Base-by-base conservation (phyloP, 2,888 invertebrate species). In the Urechis unicinctus region DNA sequence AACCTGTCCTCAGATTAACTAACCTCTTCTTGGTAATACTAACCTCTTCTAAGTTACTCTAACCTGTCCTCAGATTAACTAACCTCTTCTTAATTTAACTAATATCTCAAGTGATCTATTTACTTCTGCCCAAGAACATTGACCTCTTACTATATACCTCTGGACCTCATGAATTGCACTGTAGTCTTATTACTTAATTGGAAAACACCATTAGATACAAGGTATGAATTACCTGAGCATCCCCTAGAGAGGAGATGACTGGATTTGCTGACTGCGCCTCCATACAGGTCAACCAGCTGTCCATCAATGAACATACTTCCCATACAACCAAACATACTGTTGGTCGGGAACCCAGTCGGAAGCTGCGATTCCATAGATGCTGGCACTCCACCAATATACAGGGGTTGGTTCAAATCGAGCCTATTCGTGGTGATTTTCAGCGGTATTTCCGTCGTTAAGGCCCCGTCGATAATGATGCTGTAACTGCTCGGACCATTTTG, bases 251-350 rank as follows among this genome's bases (percentile, higher is more conserved):
- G 52, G 44, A 55, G 55, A 26, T 31, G 25, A 17, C 52, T 53
- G 17, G 53, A 2, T 36, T 36, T 48, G 2, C 24, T 26, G 22
- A 59, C 42, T 2, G 58, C 52, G n/a, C 64, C 59, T 28, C 59
- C 55, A 3, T 61, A 44, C n/a, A 75, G 60, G 53, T 73, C 65
- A 2, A 66, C 66, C 5, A 67, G 61, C 6, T 59, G 58, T 1
- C 69, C 68, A 43, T 71, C 68, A 46, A 75, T 61, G 48, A 69
- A 64, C 24, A 74, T 48, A 17, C 72, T 69, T 1, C 75, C 73
- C 43, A 75, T 31, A 55, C 77, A 77, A 3, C 77, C 77, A 26
- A 67, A 61, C 61, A 71, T 75, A 5, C 77, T 74, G n/a, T 62
- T 59, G 0, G 74, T 73, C n/a, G 62, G 55, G n/a, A 61, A 50